These are phyloP conservation scores for Eriocheir sinensis DNA, from an alignment of 1,140 invertebrate species.

Conservation along the genomic window DNA sequence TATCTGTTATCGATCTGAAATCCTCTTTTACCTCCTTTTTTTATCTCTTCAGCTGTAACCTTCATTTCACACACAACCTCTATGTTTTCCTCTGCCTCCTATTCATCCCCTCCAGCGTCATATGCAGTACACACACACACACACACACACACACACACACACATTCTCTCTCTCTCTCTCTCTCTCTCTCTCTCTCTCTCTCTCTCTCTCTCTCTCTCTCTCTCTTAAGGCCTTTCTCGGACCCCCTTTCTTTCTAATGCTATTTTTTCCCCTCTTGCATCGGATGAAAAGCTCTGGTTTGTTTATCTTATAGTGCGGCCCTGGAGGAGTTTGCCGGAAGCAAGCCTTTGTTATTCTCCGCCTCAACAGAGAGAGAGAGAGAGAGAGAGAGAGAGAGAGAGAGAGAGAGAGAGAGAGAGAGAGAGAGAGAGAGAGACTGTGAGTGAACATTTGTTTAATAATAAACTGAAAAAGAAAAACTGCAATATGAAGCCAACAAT, in stretches of 20 bases:
- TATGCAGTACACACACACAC: no score
- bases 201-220: background rate
- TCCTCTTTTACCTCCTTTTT: background rate
- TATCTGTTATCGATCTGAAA: background rate
- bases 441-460: no score
- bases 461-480: no score
- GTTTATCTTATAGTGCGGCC: background rate
- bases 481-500: no score
- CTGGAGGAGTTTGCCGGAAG: background rate
- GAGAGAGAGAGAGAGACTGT: slow-evolving; percentile 3
- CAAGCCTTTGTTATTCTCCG: background rate
- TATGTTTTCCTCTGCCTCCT: no score
- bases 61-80: background rate
- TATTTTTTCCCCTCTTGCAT: background rate
- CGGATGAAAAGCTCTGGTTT: background rate
- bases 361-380: background rate
- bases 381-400: slow-evolving; percentile 25
- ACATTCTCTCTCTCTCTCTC: no score
- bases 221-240: no score
- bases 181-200: no score
- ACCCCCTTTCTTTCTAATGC: background rate
- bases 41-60: background rate
- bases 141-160: no score
- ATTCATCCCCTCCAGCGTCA: no score
- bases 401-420: background rate